A percentile compares a stretch with the other conserved stretches of the same genome.
Conservation (phyloP, 2,113 vertebrate species). For the Malaclemys terrapin region DNA sequence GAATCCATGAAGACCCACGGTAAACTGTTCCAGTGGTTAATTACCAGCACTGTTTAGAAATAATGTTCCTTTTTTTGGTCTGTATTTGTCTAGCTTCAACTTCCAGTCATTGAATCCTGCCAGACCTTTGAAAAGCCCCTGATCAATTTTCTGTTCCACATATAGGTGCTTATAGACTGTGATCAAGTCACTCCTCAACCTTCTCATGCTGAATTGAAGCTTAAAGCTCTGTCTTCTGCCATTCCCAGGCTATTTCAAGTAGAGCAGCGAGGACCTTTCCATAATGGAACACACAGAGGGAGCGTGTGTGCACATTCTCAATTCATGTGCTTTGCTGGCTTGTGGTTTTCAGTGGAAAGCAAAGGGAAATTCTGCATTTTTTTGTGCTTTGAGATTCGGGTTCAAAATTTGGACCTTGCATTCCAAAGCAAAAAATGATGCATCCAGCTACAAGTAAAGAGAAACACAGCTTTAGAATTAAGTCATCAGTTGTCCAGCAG, state of each 20-base stretch:
- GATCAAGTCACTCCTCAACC: not conserved
- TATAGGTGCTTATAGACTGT: not conserved
- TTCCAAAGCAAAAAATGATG: too few relatives aligned
- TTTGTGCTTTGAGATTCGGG: not conserved
- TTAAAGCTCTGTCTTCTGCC: not conserved
- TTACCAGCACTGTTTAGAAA: not conserved
- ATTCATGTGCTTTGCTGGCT: not conserved
- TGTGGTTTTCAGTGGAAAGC: not conserved
- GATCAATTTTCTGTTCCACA: not conserved
- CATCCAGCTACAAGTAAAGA: not conserved
- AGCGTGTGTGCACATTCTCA: too few relatives aligned
- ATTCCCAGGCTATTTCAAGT: not conserved
- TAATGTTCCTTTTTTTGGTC: not conserved
- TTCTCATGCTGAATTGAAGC: not conserved
- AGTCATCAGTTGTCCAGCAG: not conserved
- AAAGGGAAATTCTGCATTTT: not conserved
- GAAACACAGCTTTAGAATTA: not conserved
- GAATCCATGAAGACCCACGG: not conserved
- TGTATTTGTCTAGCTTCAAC: not conserved
- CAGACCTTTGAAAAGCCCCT: not conserved
- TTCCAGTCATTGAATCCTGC: not conserved
- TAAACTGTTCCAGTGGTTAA: not conserved
- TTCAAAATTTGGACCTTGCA: not conserved
- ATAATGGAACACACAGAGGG: too few relatives aligned
- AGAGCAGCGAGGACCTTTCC: too few relatives aligned